A percentile compares a stretch with the other conserved stretches of the same genome.
Evolutionary conservation across 2,888 invertebrate genomes (phyloP).

Genomic region (Nomada fucata): DNA sequence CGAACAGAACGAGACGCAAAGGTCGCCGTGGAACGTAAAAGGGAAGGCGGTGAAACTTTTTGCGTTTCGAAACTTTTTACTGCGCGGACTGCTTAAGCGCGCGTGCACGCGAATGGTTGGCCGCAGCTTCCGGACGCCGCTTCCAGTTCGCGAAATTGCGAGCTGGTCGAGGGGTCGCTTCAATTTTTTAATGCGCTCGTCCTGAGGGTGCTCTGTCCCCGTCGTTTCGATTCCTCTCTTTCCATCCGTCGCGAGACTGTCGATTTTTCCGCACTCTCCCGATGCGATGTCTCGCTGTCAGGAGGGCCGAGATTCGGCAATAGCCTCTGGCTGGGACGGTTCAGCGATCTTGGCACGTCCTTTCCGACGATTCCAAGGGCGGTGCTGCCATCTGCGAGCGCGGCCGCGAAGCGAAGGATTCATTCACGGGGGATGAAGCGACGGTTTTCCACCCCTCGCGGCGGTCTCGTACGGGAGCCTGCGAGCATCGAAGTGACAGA

Average conservation of each 20-base stretch:
- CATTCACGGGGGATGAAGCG: constrained; percentile 9
- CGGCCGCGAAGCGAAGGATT: neutral
- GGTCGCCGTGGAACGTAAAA: constrained; percentile 48
- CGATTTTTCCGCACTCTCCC: too few species aligned
- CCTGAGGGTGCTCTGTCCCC: too few species aligned
- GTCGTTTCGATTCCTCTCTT: too few species aligned
- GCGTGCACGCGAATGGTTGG: constrained; percentile 30
- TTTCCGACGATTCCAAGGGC: neutral
- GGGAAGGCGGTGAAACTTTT: constrained; percentile 50
- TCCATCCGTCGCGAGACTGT: too few species aligned
- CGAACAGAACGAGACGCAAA: constrained; percentile 46
- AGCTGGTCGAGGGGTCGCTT: too few species aligned
- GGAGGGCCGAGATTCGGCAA: too few species aligned
- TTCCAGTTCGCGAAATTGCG: constrained; percentile 32
- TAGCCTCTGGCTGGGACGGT: too few species aligned
- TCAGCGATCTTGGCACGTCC: neutral
- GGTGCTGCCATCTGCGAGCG: constrained; percentile 62
- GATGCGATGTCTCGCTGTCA: too few species aligned
- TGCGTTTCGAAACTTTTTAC: constrained; percentile 55
- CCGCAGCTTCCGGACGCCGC: constrained; percentile 2
- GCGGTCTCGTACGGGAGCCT: too few species aligned
- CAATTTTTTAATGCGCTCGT: too few species aligned
- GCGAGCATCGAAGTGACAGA: too few species aligned
- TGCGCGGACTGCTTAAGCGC: constrained; percentile 49
- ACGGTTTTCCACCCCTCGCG: neutral